A percentile compares a stretch with the other conserved stretches of the same genome.
These are phyloP conservation scores for Rhadinocentrus ornatus DNA, from an alignment of 2,797 vertebrate species.

Conservation along the genomic window DNA sequence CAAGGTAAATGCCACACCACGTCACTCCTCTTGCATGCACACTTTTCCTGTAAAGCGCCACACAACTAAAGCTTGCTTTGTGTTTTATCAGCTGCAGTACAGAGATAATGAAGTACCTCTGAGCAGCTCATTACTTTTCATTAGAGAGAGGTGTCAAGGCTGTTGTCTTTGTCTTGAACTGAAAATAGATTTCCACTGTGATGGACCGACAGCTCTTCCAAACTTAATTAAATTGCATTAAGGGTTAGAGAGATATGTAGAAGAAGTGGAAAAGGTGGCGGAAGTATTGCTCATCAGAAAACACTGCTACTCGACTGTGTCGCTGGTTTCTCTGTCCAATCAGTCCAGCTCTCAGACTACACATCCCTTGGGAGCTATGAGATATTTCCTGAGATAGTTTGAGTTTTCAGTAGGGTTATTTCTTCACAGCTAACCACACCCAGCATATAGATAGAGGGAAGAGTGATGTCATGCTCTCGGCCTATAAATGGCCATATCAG, in stretches of 20 bases:
- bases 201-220: constrained; percentile 35
- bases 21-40: not conserved
- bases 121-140: constrained; percentile 58
- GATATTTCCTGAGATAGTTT: constrained; percentile 65
- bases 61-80: constrained; percentile 19
- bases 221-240: constrained; percentile 61
- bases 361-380: constrained; percentile 41
- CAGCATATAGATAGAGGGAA: constrained; percentile 25
- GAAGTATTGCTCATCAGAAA: constrained; percentile 18
- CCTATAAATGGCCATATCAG: constrained; percentile 58
- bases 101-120: constrained; percentile 41
- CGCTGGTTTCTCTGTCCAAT: constrained; percentile 36
- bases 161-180: constrained; percentile 49
- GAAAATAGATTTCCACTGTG: constrained; percentile 43
- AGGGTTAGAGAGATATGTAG: constrained; percentile 18
- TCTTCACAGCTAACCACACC: constrained; percentile 52
- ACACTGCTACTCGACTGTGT: constrained; percentile 48
- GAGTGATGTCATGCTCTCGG: constrained; percentile 53
- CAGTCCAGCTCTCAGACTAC: constrained; percentile 18
- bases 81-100: constrained; percentile 16
- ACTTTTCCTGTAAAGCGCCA: not conserved
- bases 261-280: constrained; percentile 13
- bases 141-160: constrained; percentile 51
- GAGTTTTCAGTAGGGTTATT: constrained; percentile 13
- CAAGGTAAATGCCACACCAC: not conserved